A percentile compares a stretch with the other conserved stretches of the same genome.
Evolutionary conservation across 2,113 vertebrate species (phyloP).

Genomic region (Platysteira castanea): DNA sequence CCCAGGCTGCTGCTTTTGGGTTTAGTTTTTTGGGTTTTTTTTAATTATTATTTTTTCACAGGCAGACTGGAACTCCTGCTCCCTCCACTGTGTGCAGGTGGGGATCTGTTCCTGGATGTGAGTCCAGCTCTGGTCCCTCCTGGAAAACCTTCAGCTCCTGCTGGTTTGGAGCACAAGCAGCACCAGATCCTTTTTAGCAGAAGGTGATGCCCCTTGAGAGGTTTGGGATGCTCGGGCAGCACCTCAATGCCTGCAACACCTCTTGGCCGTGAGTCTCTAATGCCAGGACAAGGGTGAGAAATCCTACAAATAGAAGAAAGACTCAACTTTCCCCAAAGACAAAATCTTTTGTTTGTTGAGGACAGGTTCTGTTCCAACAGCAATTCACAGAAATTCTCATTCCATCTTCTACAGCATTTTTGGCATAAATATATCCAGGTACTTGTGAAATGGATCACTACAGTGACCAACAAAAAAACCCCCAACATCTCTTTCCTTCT

Average conservation of each 20-base stretch:
- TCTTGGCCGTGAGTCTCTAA: background rate
- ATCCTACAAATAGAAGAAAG: background rate
- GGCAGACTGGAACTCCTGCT: background rate
- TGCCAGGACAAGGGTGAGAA: background rate
- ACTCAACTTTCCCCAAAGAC: background rate
- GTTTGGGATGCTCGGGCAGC: background rate
- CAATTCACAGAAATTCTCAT: background rate
- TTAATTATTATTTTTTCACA: background rate
- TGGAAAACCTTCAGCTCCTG: background rate
- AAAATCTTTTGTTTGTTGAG: background rate
- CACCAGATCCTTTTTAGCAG: background rate
- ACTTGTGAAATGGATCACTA: background rate
- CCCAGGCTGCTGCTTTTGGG: background rate
- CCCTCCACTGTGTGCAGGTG: too few relatives aligned
- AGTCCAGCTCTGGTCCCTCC: background rate
- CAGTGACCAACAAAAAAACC: background rate
- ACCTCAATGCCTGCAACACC: background rate
- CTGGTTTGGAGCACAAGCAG: background rate
- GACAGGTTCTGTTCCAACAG: background rate
- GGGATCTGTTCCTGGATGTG: accelerated
- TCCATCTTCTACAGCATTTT: background rate
- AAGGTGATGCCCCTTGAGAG: background rate
- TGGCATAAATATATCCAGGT: background rate
- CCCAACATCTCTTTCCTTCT: constrained; percentile 50
- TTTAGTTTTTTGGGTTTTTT: background rate